Base-by-base conservation (phyloP, 2,113 vertebrate species). In the Jacana jacana region DNA sequence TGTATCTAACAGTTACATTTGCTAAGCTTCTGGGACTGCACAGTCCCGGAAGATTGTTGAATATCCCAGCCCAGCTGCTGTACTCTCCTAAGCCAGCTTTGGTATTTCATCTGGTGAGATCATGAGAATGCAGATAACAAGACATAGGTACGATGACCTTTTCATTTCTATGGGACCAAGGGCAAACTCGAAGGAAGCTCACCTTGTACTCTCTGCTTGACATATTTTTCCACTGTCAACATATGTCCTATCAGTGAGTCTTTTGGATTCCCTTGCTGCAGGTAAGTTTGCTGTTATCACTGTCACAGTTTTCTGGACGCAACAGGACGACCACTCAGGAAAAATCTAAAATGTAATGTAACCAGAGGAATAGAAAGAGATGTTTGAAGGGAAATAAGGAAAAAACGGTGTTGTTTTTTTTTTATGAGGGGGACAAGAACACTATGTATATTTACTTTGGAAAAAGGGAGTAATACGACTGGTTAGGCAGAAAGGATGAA, bases 161-260 rank as follows among this genome's bases (percentile, higher is more conserved):
- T 58, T 37, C 14, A 61, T 4, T 10, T 3, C 1, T 2, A 0
- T 8, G 5, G 14, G 17, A 22, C 10, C 7, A 58, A 69, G 14
- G 9, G 4, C 6, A 77, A 44, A 39, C 12, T 72, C 2, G 0
- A 71, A 71, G 13, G 8, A 84, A 4, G 39, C 5, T 86, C 6
- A 58, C 51, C 15, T 8, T 81, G 19, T n/a, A 70, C 13, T 17
- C 19, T 65, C 9, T 9, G 52, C 12, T 17, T 48, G 49, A 12
- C 10, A 81, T 25, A 57, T 68, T 63, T 52, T 31, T 57, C 31
- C 68, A 1, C 9, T 78, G n/a, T 55, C 46, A 52, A 12, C 5
- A 1, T 31, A 30, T 20, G 6, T 51, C 17, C 17, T 33, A 31
- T 42, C 17, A 37, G 23, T 2, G 51, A 6, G 17, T 64, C 25